A percentile compares a stretch with the other conserved stretches of the same genome.
phyloP scores from a whole-genome alignment of 2,113 vertebrate species.

The Microtus ochrogaster region DNA sequence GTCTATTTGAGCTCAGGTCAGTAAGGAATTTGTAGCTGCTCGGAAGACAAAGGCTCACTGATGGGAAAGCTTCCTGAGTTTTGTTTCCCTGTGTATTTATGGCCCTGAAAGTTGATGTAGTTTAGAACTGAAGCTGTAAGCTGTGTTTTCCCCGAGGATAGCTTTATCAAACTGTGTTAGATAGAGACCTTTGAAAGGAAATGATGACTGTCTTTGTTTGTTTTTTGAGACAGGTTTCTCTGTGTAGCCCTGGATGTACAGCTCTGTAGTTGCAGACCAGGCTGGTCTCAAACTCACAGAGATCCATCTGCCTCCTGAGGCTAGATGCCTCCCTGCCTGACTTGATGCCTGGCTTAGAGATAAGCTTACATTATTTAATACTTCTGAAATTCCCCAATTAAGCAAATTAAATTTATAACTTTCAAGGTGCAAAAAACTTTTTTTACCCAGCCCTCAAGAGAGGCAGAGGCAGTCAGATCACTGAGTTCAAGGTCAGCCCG shows the following conservation, averaged over 20 bases:
- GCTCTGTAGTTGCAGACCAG: background rate
- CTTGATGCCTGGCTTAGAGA: background rate
- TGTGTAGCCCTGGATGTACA: background rate
- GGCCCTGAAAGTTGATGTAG: background rate
- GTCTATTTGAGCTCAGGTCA: background rate
- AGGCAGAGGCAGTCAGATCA: no score
- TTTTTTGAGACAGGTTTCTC: background rate
- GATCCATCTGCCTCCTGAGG: background rate
- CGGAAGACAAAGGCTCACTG: background rate
- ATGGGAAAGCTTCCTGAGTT: background rate
- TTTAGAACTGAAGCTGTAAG: background rate
- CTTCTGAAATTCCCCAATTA: background rate
- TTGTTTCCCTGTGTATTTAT: background rate
- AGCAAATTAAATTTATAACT: slow-evolving; percentile 6
- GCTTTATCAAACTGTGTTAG: background rate
- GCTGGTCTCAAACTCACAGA: background rate
- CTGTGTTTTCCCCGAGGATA: background rate
- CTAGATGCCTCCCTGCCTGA: background rate
- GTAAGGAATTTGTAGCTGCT: background rate
- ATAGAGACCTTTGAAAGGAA: background rate
- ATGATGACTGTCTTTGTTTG: no score
- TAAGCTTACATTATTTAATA: background rate
- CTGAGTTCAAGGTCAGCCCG: background rate
- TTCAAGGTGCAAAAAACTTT: background rate
- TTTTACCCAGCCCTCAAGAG: background rate